Evolutionary conservation across 2,797 vertebrate genomes (phyloP), one percentile per base, ranked within the genome.

Genomic region (Brachyrhaphis roseni): DNA sequence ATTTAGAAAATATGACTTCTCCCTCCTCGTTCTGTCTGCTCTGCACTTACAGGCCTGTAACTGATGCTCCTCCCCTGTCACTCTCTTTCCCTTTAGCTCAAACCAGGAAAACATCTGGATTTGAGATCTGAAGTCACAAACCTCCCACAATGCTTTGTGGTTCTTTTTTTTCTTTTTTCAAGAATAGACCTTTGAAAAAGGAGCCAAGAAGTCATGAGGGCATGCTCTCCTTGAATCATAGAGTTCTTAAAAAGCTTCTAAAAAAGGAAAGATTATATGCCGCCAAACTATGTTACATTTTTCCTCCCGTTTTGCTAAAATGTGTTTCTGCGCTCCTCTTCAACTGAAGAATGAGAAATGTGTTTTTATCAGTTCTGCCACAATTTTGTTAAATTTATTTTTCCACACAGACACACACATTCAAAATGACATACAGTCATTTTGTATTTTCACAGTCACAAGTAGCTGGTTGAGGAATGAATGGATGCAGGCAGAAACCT

Each of bases 91-190:
- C 75, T 34, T 10, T 53, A 64, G 36, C 82, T 78, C 71, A 85
- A 87, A 86, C 76, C 75, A 75, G 78, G 78, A 83, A 91, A 89
- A 84, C 86, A 92, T 92, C 90, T 93, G 92, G 87, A 93, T 86
- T 78, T 82, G 81, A 79, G 83, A 81, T 88, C 81, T 91, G 78
- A 88, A 88, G 84, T 82, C 28, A 12, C 41, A 78, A 74, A 82
- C 85, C 86, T 88, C 91, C 88, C 84, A 73, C 85, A 86, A 81
- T 81, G 84, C 79, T 76, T 85, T 82, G 74, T 82, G 74, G 74
- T 62, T 78, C 57, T 8, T 70, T 46, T 15, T 20, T 49, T 51
- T 20, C 11, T 80, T 72, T 66, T 75, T 71, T 82, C 70, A 72
- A 78, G 77, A 84, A 76, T 79, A 85, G 34, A 57, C 75, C 84